Conservation (phyloP, 1,140 invertebrate genomes). For the Dolichoris vasculosae region DNA sequence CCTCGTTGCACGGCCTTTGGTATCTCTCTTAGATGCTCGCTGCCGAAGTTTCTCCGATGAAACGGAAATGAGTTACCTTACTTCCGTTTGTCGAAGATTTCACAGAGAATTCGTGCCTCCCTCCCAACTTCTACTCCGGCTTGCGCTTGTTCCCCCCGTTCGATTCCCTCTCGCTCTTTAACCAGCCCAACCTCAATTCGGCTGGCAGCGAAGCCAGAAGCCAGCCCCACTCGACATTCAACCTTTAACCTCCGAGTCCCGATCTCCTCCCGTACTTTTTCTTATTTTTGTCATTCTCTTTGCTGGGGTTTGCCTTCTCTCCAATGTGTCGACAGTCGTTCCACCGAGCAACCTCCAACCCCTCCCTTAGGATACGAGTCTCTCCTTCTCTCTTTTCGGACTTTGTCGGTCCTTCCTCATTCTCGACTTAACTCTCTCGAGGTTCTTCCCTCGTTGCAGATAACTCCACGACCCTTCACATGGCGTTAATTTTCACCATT, state of each 20-base stretch:
- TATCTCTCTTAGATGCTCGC: too few species aligned
- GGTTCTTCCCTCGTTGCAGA: not conserved
- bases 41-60: slow-evolving; percentile 43
- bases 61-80: slow-evolving; percentile 65
- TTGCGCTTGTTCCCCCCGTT: too few species aligned
- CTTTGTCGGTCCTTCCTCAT: slow-evolving; percentile 11
- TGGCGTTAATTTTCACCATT: slow-evolving; percentile 47
- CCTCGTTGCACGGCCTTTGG: too few species aligned
- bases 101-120: slow-evolving; percentile 60
- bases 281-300: slow-evolving; percentile 9
- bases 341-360: not conserved
- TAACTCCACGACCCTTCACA: slow-evolving; percentile 11
- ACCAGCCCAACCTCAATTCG: not conserved
- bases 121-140: not conserved
- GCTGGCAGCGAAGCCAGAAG: not conserved
- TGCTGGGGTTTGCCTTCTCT: not conserved
- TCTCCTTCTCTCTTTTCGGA: not conserved
- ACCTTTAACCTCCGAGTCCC: not conserved
- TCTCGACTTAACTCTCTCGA: slow-evolving; percentile 9
- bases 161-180: too few species aligned
- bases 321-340: not conserved
- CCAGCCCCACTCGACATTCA: not conserved
- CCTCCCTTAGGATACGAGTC: not conserved
- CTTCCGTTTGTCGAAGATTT: slow-evolving; percentile 65
- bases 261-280: not conserved